Evolutionary conservation across 2,888 invertebrate genomes (phyloP).

Genomic region (Blomia tropicalis): DNA sequence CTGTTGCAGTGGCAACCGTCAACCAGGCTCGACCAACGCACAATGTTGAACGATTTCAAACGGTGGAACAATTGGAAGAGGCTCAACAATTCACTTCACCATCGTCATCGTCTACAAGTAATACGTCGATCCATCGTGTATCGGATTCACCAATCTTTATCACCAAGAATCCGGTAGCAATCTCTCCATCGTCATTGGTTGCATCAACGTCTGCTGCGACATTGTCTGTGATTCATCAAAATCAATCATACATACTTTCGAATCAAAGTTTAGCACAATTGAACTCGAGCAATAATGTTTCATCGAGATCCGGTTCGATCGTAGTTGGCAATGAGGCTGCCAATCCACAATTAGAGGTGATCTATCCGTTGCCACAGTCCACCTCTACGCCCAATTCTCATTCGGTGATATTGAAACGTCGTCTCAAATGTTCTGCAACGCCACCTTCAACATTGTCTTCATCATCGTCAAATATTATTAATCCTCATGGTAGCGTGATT

Average conservation of each 20-base stretch:
- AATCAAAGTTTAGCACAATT: not conserved
- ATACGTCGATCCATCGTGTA: not conserved
- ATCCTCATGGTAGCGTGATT: not conserved
- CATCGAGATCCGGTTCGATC: not conserved
- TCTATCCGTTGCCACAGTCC: not conserved
- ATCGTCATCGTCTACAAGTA: not conserved
- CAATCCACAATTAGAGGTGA: not conserved
- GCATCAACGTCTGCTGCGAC: not conserved
- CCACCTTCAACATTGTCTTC: not conserved
- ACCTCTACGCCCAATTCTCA: not conserved
- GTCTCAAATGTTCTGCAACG: not conserved
- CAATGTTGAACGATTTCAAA: slow-evolving; percentile 4
- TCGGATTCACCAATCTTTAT: not conserved
- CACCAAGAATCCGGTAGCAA: not conserved
- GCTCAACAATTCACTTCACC: not conserved
- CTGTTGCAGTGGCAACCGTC: too few species aligned
- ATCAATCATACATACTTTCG: not conserved
- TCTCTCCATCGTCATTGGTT: not conserved
- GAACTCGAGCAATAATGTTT: not conserved
- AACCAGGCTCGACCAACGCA: not conserved
- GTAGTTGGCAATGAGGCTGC: not conserved
- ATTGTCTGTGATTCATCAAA: not conserved
- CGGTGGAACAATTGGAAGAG: slow-evolving; percentile 7
- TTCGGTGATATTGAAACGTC: not conserved
- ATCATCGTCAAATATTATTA: not conserved